A percentile compares a stretch with the other conserved stretches of the same genome.
Evolutionary conservation across 2,888 invertebrate genomes (phyloP).

Genomic region (Steinernema carpocapsae): DNA sequence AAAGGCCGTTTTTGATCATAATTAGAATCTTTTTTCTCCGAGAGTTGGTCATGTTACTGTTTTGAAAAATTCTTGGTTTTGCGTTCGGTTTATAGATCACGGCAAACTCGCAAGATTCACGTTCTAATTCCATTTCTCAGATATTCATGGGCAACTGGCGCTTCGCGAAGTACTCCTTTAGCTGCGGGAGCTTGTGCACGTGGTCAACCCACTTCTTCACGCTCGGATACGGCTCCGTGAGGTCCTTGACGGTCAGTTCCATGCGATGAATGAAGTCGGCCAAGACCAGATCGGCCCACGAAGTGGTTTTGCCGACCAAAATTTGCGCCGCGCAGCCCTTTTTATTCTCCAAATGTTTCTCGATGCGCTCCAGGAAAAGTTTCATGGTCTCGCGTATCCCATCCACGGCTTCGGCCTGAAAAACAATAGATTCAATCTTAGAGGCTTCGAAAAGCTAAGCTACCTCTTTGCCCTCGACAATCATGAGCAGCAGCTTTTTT

Average conservation of each 20-base stretch:
- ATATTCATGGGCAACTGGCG: neutral
- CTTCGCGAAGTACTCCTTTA: conserved; percentile 4
- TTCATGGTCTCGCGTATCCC: neutral
- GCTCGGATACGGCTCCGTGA: neutral
- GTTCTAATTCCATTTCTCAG: too few relatives aligned
- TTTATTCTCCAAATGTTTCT: neutral
- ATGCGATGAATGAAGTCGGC: neutral
- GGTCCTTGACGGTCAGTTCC: neutral
- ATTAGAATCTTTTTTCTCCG: neutral
- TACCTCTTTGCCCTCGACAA: neutral
- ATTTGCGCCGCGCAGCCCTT: neutral
- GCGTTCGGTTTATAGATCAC: too few relatives aligned
- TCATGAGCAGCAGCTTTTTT: neutral
- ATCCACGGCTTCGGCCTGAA: neutral
- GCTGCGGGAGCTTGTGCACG: neutral
- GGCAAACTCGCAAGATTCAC: too few relatives aligned
- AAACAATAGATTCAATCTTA: neutral
- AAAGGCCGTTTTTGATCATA: neutral
- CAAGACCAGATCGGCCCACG: neutral
- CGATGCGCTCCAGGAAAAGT: neutral
- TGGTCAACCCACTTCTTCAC: conserved; percentile 19
- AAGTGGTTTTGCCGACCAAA: neutral
- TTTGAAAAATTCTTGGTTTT: too few relatives aligned
- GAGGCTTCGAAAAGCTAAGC: neutral
- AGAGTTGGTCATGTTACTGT: neutral